Evolutionary conservation across 2,888 invertebrate species (phyloP), one percentile per base, ranked within the genome.

Genomic region (Hirtodrosophila trivittata): DNA sequence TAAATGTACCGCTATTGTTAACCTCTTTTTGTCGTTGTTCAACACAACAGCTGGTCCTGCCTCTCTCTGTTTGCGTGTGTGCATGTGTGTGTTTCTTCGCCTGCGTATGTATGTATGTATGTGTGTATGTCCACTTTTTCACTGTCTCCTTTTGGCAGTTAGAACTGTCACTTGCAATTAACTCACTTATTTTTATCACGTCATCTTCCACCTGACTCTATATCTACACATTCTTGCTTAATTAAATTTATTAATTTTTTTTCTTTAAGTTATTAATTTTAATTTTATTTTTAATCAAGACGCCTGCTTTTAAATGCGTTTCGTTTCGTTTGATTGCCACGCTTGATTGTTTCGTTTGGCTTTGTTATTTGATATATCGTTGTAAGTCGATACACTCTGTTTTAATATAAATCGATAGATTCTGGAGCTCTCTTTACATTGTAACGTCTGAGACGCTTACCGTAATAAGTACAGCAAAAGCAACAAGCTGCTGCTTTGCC

Each of bases 291-390:
- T 26, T 58, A 54, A 46, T 13, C 57, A 63, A 46, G 50, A 39
- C 50, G 54, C 30, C 68, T 68, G 43, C 46, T 41, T 37, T 72
- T 77, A 70, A 75, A 77, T 75, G 74, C 75, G 75, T 75, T 75
- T 77, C 63, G 66, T 74, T 74, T 77, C 74, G 57, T 62, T 70
- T 77, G 74, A 74, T 74, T 74, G 73, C 71, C 71, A 66, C 72
- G 72, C 67, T 66, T 66, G 70, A 66, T 57, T 70, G 66, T 66
- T 66, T 67, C 66, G 54, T 54, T 66, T 56, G 42, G 55, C 59
- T 69, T 69, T 71, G 51, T 71, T 70, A 45, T 69, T 69, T 69
- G 71, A 65, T 69, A 65, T 52, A 63, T 68, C 49, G 56, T 14
- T 57, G 39, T 14, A 35, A 65, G 47, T 56, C 66, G 60, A 69